Percentiles rank a stretch among this genome's conserved stretches.
Evolutionary conservation across 2,113 vertebrate species (phyloP).

Genomic region (Sminthopsis crassicaudata): DNA sequence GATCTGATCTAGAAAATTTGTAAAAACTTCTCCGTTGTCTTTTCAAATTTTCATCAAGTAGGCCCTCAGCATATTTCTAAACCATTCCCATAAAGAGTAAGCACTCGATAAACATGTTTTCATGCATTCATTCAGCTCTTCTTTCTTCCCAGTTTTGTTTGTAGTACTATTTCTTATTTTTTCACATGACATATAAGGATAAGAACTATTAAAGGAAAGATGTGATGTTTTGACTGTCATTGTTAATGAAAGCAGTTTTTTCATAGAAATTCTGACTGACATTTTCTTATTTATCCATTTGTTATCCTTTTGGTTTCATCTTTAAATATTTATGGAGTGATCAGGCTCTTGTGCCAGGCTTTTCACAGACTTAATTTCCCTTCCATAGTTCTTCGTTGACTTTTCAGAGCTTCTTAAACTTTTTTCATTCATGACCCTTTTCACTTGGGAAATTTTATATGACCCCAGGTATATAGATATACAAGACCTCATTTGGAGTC

Average conservation of each 20-base stretch:
- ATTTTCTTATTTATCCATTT: background rate
- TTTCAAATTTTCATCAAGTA: background rate
- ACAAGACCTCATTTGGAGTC: background rate
- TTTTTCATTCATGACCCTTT: no score
- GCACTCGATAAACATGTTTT: background rate
- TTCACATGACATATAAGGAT: background rate
- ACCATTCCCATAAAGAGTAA: background rate
- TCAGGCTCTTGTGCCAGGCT: background rate
- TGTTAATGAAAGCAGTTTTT: background rate
- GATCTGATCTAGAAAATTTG: background rate
- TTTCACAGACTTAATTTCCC: background rate
- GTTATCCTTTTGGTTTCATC: background rate
- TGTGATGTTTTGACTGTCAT: background rate
- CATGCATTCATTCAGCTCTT: background rate
- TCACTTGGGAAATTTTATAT: no score
- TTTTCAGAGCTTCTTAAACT: background rate
- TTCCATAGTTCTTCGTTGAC: background rate
- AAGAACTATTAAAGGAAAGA: background rate
- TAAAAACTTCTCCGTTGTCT: background rate
- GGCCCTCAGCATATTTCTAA: background rate
- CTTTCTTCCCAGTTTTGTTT: background rate
- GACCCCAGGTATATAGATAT: no score
- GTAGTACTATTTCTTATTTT: background rate
- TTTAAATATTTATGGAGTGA: background rate
- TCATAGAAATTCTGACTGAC: background rate